These are phyloP conservation scores for Gerris lacustris DNA, from an alignment of 2,888 invertebrate genomes.

Conservation along the genomic window DNA sequence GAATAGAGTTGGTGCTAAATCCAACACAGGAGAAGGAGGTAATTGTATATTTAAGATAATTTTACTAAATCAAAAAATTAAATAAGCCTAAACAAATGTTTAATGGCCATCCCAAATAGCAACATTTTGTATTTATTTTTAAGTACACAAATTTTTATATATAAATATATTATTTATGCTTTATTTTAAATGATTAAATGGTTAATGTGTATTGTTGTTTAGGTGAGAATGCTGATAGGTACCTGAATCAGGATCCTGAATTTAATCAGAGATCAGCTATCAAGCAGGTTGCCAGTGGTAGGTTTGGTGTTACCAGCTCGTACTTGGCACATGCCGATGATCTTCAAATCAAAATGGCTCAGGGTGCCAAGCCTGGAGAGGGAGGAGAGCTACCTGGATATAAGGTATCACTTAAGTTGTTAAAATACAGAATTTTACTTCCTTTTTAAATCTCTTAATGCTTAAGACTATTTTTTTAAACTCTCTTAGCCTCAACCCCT, in stretches of 20 bases:
- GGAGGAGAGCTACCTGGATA: conserved; percentile 91
- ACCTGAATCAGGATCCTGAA: conserved; percentile 64
- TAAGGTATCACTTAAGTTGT: conserved; percentile 41
- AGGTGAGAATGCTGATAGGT: conserved; percentile 51
- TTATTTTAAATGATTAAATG: too few species aligned
- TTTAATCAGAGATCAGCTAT: conserved; percentile 84
- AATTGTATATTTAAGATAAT: conserved; percentile 12
- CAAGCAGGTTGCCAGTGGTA: conserved; percentile 96
- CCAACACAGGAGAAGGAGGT: conserved; percentile 98
- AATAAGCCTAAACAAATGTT: too few species aligned
- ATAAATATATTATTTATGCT: too few species aligned
- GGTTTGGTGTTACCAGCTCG: conserved; percentile 95
- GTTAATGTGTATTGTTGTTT: too few species aligned
- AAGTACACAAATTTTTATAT: too few species aligned
- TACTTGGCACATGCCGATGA: conserved; percentile 97
- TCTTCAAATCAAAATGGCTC: conserved; percentile 98
- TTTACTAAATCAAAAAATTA: too few species aligned
- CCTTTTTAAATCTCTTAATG: too few species aligned
- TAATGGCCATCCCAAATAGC: too few species aligned
- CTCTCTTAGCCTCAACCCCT: too few species aligned
- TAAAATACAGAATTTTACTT: too few species aligned
- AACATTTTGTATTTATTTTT: too few species aligned
- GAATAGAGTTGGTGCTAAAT: conserved; percentile 95
- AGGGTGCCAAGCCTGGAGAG: conserved; percentile 98
- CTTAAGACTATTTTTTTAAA: too few species aligned